Evolutionary conservation across 2,888 invertebrate species (phyloP).

Genomic region (Drosophila villosipedis): DNA sequence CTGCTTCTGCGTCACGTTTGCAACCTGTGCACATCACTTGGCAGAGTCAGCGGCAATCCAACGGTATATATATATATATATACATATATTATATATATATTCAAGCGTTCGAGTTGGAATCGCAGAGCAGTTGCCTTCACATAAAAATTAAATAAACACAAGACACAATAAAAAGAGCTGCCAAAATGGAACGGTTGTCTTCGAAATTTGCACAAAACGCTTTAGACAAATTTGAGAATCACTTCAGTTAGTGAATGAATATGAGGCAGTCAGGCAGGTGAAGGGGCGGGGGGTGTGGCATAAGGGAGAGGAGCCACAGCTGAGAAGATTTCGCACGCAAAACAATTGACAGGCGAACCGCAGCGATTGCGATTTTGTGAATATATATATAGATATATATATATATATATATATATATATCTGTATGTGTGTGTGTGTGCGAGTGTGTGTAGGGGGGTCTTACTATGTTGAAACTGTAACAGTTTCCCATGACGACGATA

Average conservation of each 20-base stretch:
- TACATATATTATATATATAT: not conserved
- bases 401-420: no score
- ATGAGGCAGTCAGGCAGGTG: not conserved
- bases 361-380: slow-evolving; percentile 54
- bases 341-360: slow-evolving; percentile 77
- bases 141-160: slow-evolving; percentile 71
- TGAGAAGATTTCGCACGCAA: slow-evolving; percentile 74
- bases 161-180: slow-evolving; percentile 63
- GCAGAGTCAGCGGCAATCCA: not conserved
- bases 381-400: not conserved
- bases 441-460: not conserved
- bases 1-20: slow-evolving; percentile 29
- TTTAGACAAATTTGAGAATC: slow-evolving; percentile 79
- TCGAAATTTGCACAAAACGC: slow-evolving; percentile 75
- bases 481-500: slow-evolving; percentile 74
- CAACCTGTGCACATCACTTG: slow-evolving; percentile 36
- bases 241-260: slow-evolving; percentile 37
- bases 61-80: not conserved
- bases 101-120: not conserved
- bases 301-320: not conserved
- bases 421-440: not conserved
- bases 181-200: slow-evolving; percentile 20
- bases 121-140: slow-evolving; percentile 44
- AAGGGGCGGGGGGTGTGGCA: no score
- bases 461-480: slow-evolving; percentile 71